Percentiles rank a stretch among this genome's conserved stretches.
Conservation (phyloP, 2,113 vertebrate genomes). For the Tamias sibiricus region DNA sequence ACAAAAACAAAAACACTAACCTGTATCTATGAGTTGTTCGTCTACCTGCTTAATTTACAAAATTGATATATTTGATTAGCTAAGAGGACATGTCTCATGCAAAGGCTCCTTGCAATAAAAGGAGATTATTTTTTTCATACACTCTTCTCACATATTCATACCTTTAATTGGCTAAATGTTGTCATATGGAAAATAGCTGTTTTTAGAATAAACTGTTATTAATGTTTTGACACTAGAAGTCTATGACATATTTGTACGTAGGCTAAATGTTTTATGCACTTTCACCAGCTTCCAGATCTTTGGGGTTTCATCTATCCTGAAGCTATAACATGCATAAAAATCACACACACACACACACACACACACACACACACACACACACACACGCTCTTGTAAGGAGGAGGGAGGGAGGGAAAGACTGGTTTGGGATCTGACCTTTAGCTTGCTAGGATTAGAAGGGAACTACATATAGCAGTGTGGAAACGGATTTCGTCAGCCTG, state of each 20-base stretch:
- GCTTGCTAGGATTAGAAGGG: not conserved
- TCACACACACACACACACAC: too few species aligned
- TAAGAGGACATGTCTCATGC: not conserved
- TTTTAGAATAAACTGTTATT: constrained; percentile 16
- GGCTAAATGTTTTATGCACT: not conserved
- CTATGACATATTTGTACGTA: not conserved
- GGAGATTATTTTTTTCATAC: not conserved
- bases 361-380: too few species aligned
- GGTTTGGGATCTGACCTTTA: not conserved
- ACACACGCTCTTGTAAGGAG: not conserved
- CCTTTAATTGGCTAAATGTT: not conserved
- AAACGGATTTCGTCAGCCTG: not conserved
- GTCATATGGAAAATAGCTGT: not conserved
- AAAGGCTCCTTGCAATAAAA: not conserved
- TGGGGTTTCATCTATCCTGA: not conserved
- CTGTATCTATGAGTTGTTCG: not conserved
- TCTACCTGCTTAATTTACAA: not conserved
- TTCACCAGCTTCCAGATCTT: not conserved
- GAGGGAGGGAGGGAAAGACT: not conserved
- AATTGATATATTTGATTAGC: not conserved
- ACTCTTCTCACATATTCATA: not conserved
- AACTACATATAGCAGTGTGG: not conserved
- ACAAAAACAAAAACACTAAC: not conserved
- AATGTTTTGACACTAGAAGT: constrained; percentile 14
- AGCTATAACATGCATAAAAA: not conserved